Percentiles rank a stretch among this genome's conserved stretches.
Conservation (phyloP, 2,888 invertebrate species). For the Eristalinus aeneus region DNA sequence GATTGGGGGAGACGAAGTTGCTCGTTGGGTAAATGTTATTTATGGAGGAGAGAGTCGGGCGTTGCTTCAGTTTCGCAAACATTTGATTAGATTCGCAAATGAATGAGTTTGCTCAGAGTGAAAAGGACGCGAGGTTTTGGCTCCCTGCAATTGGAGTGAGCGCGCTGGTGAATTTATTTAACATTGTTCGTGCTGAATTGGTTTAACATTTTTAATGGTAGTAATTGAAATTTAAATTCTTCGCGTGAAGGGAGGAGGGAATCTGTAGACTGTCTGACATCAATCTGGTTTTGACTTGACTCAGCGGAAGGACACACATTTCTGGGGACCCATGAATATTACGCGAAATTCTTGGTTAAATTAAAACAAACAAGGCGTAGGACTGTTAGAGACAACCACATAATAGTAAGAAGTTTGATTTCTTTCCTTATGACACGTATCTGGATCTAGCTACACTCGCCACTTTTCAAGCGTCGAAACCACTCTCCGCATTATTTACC, state of each 20-base stretch:
- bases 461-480: no score
- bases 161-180: slow-evolving; percentile 53
- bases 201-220: background rate
- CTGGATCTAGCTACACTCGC: no score
- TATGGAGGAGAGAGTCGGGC: slow-evolving; percentile 53
- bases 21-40: slow-evolving; percentile 59
- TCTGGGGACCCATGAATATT: no score
- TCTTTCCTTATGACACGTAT: no score
- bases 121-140: background rate
- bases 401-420: no score
- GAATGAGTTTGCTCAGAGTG: slow-evolving; percentile 55
- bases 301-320: no score
- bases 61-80: slow-evolving; percentile 66
- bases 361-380: no score
- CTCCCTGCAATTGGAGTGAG: slow-evolving; percentile 35
- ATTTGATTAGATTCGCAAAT: slow-evolving; percentile 68
- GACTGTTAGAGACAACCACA: no score
- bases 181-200: slow-evolving; percentile 26
- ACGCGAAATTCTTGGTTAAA: no score
- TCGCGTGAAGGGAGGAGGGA: slow-evolving; percentile 12
- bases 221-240: slow-evolving; percentile 61
- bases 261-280: no score
- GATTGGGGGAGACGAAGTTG: background rate
- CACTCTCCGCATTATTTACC: no score
- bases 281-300: no score